Percentiles rank a stretch among this genome's conserved stretches.
phyloP scores from a whole-genome alignment of 2,797 vertebrate genomes.

The Linurgus olivaceus region DNA sequence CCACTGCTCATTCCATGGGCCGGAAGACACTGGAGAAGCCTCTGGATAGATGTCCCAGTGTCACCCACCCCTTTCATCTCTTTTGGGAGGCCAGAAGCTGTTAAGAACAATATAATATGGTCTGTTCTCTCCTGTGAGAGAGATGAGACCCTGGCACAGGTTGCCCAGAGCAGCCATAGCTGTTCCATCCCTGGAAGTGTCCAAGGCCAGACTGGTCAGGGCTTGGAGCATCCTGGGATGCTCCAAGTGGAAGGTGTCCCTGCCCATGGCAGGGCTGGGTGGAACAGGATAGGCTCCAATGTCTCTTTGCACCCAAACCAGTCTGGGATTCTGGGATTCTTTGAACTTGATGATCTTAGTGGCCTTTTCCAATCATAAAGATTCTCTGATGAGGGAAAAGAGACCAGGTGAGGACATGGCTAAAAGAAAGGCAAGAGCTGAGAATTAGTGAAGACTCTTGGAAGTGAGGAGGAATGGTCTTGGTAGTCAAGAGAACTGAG shows the following conservation, averaged over 20 bases:
- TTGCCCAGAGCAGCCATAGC: neutral
- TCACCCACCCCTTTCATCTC: neutral
- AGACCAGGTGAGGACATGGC: neutral
- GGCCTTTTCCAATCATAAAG: neutral
- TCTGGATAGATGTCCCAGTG: neutral
- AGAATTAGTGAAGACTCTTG: neutral
- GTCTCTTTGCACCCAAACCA: neutral
- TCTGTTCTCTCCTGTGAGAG: neutral
- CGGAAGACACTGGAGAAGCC: neutral
- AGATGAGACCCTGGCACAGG: neutral
- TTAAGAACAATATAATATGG: neutral
- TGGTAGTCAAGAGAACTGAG: neutral
- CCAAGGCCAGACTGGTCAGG: rapidly evolving
- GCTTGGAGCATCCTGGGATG: neutral
- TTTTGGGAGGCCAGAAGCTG: neutral
- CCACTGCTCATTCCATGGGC: neutral
- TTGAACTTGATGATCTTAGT: neutral
- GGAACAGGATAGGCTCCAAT: neutral
- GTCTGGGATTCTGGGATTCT: neutral
- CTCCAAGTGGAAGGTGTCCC: neutral
- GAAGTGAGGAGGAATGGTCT: neutral
- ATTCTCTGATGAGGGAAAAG: neutral
- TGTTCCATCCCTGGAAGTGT: neutral
- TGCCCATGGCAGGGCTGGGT: neutral
- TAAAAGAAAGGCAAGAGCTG: neutral